phyloP scores from a whole-genome alignment of 2,113 vertebrate species.

The Conger conger region DNA sequence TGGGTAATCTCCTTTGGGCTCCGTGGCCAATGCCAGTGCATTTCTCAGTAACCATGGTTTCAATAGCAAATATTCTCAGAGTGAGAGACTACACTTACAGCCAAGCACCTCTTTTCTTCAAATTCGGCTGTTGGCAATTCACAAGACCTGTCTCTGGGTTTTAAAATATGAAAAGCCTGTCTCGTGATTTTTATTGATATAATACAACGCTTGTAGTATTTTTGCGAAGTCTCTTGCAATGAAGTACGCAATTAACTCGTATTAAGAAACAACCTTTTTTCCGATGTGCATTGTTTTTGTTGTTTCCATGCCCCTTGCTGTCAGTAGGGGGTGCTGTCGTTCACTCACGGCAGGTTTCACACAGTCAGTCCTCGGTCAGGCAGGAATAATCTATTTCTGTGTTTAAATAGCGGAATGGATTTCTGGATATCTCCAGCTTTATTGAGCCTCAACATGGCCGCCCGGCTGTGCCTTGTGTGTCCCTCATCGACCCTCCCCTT shows the following conservation, averaged over 20 bases:
- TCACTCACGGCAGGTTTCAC: background rate
- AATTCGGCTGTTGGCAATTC: no score
- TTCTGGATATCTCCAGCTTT: background rate
- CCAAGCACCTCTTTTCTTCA: no score
- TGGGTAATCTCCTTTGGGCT: background rate
- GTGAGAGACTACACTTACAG: background rate
- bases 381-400: background rate
- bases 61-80: background rate
- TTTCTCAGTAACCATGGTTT: background rate
- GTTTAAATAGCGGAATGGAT: background rate
- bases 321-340: background rate
- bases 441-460: conserved; percentile 54
- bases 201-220: no score
- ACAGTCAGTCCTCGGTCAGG: background rate
- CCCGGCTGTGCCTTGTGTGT: conserved; percentile 41
- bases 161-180: no score
- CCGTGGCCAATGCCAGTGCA: background rate
- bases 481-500: conserved; percentile 67
- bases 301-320: background rate
- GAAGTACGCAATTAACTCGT: background rate
- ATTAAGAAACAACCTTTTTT: background rate
- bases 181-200: no score
- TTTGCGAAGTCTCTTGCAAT: no score
- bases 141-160: no score
- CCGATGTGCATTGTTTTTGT: background rate